These are phyloP conservation scores for Schizothorax lantsangensis DNA, from an alignment of 2,797 vertebrate genomes.

Conservation along the genomic window DNA sequence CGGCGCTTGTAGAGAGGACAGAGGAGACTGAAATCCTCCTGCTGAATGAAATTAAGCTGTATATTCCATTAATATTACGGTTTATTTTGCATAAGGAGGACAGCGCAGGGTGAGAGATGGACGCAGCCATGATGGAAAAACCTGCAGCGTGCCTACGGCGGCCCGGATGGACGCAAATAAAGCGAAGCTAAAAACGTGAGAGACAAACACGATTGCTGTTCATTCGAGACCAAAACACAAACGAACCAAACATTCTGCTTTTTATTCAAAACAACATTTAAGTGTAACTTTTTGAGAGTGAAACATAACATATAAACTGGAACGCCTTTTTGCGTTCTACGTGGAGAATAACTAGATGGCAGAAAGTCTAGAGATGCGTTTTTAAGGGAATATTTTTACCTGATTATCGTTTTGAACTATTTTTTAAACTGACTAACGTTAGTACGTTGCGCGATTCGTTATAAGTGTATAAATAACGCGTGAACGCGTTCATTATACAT, in stretches of 20 bases:
- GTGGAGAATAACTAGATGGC: not conserved
- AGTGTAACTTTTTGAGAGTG: not conserved
- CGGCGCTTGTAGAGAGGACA: conserved; percentile 34
- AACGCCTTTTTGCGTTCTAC: not conserved
- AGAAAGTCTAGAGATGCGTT: not conserved
- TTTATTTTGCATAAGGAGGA: conserved; percentile 70
- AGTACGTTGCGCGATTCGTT: no score
- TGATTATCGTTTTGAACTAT: not conserved
- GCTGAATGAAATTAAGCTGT: conserved; percentile 21
- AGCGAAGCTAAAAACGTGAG: not conserved
- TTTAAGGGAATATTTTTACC: not conserved
- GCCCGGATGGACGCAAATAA: not conserved
- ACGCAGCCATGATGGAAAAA: conserved; percentile 75
- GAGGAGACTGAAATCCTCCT: conserved; percentile 63
- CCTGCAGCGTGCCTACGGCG: conserved; percentile 53
- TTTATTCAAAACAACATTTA: not conserved
- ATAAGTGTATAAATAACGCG: no score
- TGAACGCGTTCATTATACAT: not conserved
- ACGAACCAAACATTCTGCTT: not conserved
- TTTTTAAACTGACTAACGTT: no score
- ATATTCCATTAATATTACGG: conserved; percentile 49
- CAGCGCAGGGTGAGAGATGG: conserved; percentile 55
- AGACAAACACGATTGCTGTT: not conserved
- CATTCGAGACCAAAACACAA: not conserved
- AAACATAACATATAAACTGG: not conserved